Percentiles rank a stretch among this genome's conserved stretches.
Evolutionary conservation across 1,140 invertebrate genomes (phyloP).

Genomic region (Drosophila arizonae): DNA sequence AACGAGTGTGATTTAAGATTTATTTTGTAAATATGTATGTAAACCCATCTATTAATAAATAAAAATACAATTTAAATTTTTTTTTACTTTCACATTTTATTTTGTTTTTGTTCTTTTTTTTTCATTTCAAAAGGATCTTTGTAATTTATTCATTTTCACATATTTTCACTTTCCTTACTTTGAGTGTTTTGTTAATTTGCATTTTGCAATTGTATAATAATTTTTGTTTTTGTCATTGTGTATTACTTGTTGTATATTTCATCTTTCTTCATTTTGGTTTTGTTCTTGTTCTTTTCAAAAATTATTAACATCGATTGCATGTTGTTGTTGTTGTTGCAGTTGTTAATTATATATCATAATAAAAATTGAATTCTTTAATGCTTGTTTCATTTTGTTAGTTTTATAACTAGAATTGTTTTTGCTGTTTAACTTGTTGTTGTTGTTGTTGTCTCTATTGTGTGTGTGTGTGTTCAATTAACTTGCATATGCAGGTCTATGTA

Average conservation of each 20-base stretch:
- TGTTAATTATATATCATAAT: constrained; percentile 73
- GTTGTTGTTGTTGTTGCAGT: constrained; percentile 62
- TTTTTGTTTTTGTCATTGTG: constrained; percentile 39
- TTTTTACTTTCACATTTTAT: constrained; percentile 75
- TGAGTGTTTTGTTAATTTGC: constrained; percentile 68
- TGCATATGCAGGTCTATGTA: constrained; percentile 12
- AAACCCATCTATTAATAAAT: neutral
- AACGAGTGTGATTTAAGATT: too few relatives aligned
- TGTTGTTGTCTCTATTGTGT: constrained; percentile 36
- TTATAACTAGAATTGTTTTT: constrained; percentile 57
- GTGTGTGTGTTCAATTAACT: constrained; percentile 31
- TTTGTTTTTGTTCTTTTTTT: constrained; percentile 66
- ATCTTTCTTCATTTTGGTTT: constrained; percentile 45
- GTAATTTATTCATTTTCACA: constrained; percentile 79
- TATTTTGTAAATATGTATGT: too few relatives aligned
- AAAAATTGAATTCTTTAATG: constrained; percentile 70
- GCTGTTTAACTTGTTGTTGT: constrained; percentile 53
- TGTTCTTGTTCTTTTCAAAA: constrained; percentile 56
- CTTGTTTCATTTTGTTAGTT: constrained; percentile 37
- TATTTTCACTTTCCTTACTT: constrained; percentile 76
- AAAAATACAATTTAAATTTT: neutral
- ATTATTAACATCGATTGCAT: constrained; percentile 75
- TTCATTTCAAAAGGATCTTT: constrained; percentile 81
- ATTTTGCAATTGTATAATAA: constrained; percentile 76
- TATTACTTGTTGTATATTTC: constrained; percentile 54